Base-by-base conservation (phyloP, 2,888 invertebrate species). In the Uropetala carovei region DNA sequence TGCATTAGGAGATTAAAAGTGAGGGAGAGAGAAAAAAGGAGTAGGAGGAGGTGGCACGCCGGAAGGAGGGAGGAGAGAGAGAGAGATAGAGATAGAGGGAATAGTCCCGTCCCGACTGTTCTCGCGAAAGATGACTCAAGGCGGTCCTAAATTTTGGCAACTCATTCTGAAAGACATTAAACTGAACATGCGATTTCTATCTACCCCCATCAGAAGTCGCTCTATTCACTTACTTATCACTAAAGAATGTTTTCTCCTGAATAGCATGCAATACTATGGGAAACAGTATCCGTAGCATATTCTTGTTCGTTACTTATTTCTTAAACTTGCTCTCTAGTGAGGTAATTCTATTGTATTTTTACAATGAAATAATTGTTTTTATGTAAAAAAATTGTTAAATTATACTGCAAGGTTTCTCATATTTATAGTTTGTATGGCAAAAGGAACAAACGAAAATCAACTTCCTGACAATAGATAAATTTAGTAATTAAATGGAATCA, bases 1-100 rank as follows among this genome's bases (percentile, higher is more conserved):
- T 89, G 89, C 89, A 89, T 89, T 89, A 89, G 64, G 68, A 89
- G 89, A 89, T 89, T 89, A 89, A 89, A 89, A 89, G 11, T 30
- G 89, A 13, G 64, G 16, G 30, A 59, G 86, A 22, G 27, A n/a
- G 83, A n/a, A 9, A 56, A 11, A 43, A 56, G 82, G 75, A 22
- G 75, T 22, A 27, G 27, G n/a, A 1, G n/a, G 75, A 75, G 4
- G 75, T 7, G 82, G 82, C 10, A 30, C 3, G 14, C 18, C 56
- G 30, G 82, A 82, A 30, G 82, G 56, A 7, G 43, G 18, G 16
- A 7, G 18, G 81, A 75, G 81, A 9, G 81, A n/a, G 43, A n/a
- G 22, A 22, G 4, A 81, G 81, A 30, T 0, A 11, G 43, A 5
- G 43, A 43, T 43, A 1, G 22, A 16, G 81, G 22, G 81, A n/a